Conservation (phyloP, 2,797 vertebrate genomes). For the Gymnodraco acuticeps region DNA sequence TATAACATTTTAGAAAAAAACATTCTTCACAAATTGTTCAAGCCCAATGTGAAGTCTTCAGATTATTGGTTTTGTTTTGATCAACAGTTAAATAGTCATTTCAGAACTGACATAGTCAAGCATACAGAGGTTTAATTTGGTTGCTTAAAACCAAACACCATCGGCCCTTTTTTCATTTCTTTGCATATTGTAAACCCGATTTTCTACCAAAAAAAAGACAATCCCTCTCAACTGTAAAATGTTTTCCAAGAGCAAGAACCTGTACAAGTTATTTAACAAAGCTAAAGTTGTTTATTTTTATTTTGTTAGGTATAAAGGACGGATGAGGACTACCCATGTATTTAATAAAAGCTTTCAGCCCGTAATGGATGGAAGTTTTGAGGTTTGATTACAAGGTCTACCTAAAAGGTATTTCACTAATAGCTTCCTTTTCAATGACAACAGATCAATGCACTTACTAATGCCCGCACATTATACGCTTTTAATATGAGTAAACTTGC, state of each 20-base stretch:
- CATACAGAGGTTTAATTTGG: too few relatives aligned
- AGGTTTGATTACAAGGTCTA: neutral
- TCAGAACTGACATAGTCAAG: too few relatives aligned
- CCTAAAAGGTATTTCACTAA: neutral
- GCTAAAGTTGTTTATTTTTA: neutral
- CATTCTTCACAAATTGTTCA: neutral
- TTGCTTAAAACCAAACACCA: too few relatives aligned
- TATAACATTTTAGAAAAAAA: neutral
- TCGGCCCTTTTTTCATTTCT: too few relatives aligned
- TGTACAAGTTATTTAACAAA: neutral
- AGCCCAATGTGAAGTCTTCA: neutral
- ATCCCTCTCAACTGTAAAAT: neutral
- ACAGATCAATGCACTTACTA: neutral
- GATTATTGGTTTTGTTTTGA: neutral
- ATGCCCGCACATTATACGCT: slow-evolving; percentile 1
- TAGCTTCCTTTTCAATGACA: neutral
- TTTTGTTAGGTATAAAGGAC: too few relatives aligned
- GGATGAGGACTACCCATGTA: too few relatives aligned
- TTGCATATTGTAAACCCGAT: neutral
- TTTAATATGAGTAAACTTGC: slow-evolving; percentile 3
- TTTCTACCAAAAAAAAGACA: neutral
- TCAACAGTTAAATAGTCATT: neutral
- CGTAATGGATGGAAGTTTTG: neutral
- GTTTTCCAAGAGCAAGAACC: neutral
- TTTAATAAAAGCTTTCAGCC: neutral